Evolutionary conservation across 2,113 vertebrate species (phyloP).

Genomic region (Tupaia tana): DNA sequence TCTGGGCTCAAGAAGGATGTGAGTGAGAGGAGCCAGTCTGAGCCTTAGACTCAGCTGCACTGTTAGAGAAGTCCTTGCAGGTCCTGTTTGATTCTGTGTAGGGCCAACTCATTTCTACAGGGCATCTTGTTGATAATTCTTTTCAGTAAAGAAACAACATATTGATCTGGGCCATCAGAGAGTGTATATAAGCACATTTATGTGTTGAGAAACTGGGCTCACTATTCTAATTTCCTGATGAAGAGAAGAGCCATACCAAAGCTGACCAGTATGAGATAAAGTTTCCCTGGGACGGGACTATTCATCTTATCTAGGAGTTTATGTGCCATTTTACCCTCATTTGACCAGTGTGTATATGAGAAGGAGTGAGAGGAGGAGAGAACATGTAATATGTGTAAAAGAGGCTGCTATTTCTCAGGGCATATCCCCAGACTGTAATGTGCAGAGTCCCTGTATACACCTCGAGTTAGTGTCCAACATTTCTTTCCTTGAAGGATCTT

Average conservation of each 20-base stretch:
- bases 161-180: neutral
- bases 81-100: fast-evolving
- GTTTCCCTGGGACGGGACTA: neutral
- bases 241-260: neutral
- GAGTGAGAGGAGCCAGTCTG: neutral
- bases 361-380: neutral
- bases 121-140: neutral
- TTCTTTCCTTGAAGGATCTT: neutral
- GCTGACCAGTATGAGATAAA: neutral
- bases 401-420: neutral
- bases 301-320: neutral
- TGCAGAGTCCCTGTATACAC: neutral
- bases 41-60: neutral
- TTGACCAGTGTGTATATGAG: neutral
- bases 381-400: neutral
- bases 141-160: neutral
- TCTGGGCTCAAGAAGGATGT: neutral
- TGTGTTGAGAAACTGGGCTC: neutral
- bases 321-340: neutral
- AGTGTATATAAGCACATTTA: neutral
- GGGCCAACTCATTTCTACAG: neutral
- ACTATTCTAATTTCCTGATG: neutral
- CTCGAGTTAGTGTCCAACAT: neutral
- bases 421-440: neutral
- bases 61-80: neutral